Evolutionary conservation across 2,888 invertebrate genomes (phyloP).

Genomic region (Eurytoma adleriae): DNA sequence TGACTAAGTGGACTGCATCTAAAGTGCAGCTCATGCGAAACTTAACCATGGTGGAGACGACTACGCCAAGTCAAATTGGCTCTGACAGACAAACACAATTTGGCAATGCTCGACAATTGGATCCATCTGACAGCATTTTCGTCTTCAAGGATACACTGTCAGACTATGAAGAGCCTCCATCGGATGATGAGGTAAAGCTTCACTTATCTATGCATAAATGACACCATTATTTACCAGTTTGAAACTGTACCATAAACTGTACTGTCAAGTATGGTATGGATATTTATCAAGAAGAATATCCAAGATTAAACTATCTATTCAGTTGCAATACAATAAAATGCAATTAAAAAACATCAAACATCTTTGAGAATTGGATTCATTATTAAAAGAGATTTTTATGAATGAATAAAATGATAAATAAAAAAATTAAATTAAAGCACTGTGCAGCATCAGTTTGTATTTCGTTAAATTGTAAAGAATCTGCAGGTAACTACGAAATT

Average conservation of each 20-base stretch:
- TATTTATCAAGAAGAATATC: not conserved
- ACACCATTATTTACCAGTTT: conserved; percentile 28
- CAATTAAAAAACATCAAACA: too few relatives aligned
- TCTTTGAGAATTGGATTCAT: too few relatives aligned
- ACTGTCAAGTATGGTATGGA: conserved; percentile 1
- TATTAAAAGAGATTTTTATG: too few relatives aligned
- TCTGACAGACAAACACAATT: conserved; percentile 71
- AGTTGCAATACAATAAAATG: too few relatives aligned
- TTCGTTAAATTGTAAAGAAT: too few relatives aligned
- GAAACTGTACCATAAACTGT: not conserved
- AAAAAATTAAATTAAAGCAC: too few relatives aligned
- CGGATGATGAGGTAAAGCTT: conserved; percentile 69
- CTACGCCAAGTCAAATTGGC: conserved; percentile 18
- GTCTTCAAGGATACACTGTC: conserved; percentile 72
- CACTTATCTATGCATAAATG: conserved; percentile 28
- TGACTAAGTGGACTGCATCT: conserved; percentile 38
- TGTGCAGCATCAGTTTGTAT: too few relatives aligned
- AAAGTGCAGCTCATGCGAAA: not conserved
- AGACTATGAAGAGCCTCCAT: conserved; percentile 73
- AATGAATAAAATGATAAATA: too few relatives aligned
- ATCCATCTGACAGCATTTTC: conserved; percentile 72
- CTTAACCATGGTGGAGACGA: conserved; percentile 66
- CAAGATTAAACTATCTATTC: conserved; percentile 20
- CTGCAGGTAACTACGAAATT: too few relatives aligned
- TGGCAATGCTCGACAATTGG: conserved; percentile 70